These are phyloP conservation scores for Eupsilia transversa DNA, from an alignment of 2,888 invertebrate species.

Conservation along the genomic window DNA sequence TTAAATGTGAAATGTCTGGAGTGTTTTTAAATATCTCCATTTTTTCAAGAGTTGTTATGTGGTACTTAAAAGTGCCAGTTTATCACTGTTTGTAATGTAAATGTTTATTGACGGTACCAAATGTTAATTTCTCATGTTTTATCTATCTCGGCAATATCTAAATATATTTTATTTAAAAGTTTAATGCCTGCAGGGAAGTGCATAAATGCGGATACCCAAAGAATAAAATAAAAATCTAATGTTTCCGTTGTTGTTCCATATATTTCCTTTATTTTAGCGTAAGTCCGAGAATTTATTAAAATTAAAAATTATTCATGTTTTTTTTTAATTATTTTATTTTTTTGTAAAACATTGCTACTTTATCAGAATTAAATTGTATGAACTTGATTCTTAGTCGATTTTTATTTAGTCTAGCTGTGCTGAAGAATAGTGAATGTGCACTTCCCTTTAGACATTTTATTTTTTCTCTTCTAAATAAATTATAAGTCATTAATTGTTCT, in stretches of 20 bases:
- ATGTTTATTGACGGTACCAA: conserved; percentile 45
- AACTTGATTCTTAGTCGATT: conserved; percentile 77
- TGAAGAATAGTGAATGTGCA: conserved; percentile 91
- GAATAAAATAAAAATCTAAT: conserved; percentile 65
- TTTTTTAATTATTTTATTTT: conserved; percentile 68
- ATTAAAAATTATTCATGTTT: conserved; percentile 56
- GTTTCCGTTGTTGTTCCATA: conserved; percentile 66
- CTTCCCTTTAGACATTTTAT: conserved; percentile 85
- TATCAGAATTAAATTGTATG: conserved; percentile 85
- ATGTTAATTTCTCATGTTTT: conserved; percentile 46
- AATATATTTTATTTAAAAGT: conserved; percentile 65
- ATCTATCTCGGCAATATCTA: conserved; percentile 54
- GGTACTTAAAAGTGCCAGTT: conserved; percentile 47
- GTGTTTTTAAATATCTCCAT: conserved; percentile 28
- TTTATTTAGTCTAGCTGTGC: conserved; percentile 83
- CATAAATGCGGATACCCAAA: conserved; percentile 80
- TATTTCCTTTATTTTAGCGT: conserved; percentile 69
- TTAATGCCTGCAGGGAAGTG: conserved; percentile 85
- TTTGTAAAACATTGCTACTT: conserved; percentile 73
- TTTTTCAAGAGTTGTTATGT: conserved; percentile 32
- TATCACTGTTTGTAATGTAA: conserved; percentile 36
- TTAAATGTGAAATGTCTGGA: conserved; percentile 32
- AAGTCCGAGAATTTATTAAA: conserved; percentile 69
- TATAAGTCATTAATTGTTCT: conserved; percentile 66
- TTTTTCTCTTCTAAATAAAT: conserved; percentile 68